phyloP scores from a whole-genome alignment of 37 sponge, comb jelly and placozoan species.

The Cladorhizidae sp. region DNA sequence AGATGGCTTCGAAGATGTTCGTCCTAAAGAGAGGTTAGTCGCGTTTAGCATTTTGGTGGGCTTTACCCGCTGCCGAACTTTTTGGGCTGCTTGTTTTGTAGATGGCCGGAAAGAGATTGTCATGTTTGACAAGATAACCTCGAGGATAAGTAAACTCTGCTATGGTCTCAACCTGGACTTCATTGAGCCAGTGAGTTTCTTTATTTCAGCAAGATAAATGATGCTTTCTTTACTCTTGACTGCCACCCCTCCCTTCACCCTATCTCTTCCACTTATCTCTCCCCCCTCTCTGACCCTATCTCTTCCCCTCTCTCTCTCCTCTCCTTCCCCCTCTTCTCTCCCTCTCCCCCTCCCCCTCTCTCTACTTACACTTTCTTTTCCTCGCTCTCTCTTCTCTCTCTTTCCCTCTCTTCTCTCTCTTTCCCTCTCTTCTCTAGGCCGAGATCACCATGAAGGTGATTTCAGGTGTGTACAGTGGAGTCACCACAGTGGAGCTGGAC shows the following conservation, averaged over 20 bases:
- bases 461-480: conserved; percentile 89
- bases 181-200: conserved; percentile 91
- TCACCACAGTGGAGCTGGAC: conserved; percentile 97
- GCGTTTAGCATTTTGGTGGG: background rate
- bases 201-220: no score
- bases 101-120: conserved; percentile 93
- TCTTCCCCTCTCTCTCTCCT: no score
- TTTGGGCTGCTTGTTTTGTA: conserved; percentile 11
- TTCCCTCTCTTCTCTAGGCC: no score
- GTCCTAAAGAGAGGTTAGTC: conserved; percentile 75
- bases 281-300: no score
- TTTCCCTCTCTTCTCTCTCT: no score
- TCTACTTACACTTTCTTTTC: background rate
- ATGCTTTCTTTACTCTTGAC: no score
- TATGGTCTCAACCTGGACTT: conserved; percentile 90
- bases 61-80: background rate
- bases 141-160: conserved; percentile 94
- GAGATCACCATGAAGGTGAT: conserved; percentile 97
- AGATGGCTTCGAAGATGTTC: conserved; percentile 59
- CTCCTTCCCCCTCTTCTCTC: no score
- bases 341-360: background rate
- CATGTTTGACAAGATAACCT: conserved; percentile 98
- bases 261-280: no score
- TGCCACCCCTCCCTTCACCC: no score
- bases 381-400: background rate